Evolutionary conservation across 2,113 vertebrate species (phyloP).

Genomic region (Nerophis ophidion): DNA sequence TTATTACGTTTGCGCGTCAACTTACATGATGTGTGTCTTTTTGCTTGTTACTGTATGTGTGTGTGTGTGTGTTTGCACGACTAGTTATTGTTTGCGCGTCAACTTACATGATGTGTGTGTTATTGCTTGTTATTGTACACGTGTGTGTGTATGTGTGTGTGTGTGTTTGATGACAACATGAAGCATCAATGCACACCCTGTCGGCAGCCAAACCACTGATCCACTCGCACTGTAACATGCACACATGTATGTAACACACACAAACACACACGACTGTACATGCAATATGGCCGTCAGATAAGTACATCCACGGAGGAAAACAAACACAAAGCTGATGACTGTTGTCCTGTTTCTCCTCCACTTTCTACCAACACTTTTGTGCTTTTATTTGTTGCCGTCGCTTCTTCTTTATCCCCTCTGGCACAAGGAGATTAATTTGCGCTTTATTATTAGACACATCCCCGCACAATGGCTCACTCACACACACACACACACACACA

Average conservation of each 20-base stretch:
- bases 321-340: slow-evolving; percentile 1
- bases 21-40: neutral
- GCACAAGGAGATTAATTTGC: slow-evolving; percentile 16
- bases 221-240: slow-evolving; percentile 6
- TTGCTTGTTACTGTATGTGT: neutral
- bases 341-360: neutral
- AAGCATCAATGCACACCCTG: slow-evolving; percentile 20
- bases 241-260: no score
- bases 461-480: neutral
- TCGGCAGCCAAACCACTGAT: slow-evolving; percentile 38
- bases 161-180: slow-evolving; percentile 4
- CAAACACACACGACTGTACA: neutral
- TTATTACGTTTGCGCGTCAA: no score
- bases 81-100: no score
- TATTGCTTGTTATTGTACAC: no score
- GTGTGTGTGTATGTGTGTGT: neutral
- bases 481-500: no score
- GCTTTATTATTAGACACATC: slow-evolving; percentile 21
- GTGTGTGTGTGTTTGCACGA: no score
- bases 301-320: slow-evolving; percentile 2
- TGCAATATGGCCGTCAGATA: slow-evolving; percentile 1
- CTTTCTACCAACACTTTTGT: slow-evolving; percentile 1
- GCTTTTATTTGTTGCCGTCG: neutral
- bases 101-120: neutral
- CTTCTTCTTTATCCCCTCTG: neutral